Evolutionary conservation across 1,140 invertebrate genomes (phyloP).

Genomic region (Tetramorium simillimum): DNA sequence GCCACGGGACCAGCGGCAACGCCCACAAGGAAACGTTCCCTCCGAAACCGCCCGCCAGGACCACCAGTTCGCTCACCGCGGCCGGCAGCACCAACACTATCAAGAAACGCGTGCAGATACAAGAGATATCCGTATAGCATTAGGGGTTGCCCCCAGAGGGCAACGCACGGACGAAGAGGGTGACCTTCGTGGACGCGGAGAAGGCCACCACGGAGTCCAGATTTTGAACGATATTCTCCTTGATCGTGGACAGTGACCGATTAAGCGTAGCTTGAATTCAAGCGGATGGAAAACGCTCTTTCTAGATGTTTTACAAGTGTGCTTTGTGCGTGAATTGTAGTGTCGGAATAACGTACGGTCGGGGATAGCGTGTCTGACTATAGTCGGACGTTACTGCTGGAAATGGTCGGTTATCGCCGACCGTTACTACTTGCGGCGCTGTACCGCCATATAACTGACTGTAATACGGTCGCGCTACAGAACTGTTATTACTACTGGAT

Average conservation of each 20-base stretch:
- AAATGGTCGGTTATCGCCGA: slow-evolving; percentile 6
- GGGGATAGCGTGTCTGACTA: not conserved
- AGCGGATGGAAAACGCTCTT: not conserved
- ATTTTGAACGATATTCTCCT: slow-evolving; percentile 70
- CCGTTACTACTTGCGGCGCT: not conserved
- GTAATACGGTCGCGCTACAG: not conserved
- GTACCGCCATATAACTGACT: not conserved
- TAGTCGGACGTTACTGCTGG: not conserved
- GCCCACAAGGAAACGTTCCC: slow-evolving; percentile 78
- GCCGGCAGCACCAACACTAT: slow-evolving; percentile 83
- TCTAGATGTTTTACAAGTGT: not conserved
- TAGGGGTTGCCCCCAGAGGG: slow-evolving; percentile 85
- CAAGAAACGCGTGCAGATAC: slow-evolving; percentile 89
- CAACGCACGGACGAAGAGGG: slow-evolving; percentile 81
- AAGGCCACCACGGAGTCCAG: slow-evolving; percentile 78
- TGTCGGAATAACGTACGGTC: not conserved
- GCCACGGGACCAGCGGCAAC: slow-evolving; percentile 62
- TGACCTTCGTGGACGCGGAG: slow-evolving; percentile 82
- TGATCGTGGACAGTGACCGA: not conserved
- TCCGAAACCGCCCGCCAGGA: slow-evolving; percentile 84
- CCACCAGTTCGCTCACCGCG: slow-evolving; percentile 81
- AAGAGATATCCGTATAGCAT: slow-evolving; percentile 89
- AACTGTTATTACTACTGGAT: not conserved
- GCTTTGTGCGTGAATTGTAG: not conserved
- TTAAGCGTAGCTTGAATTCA: not conserved